Base-by-base conservation (phyloP, 2,113 vertebrate species). In the Ammodramus savannarum region DNA sequence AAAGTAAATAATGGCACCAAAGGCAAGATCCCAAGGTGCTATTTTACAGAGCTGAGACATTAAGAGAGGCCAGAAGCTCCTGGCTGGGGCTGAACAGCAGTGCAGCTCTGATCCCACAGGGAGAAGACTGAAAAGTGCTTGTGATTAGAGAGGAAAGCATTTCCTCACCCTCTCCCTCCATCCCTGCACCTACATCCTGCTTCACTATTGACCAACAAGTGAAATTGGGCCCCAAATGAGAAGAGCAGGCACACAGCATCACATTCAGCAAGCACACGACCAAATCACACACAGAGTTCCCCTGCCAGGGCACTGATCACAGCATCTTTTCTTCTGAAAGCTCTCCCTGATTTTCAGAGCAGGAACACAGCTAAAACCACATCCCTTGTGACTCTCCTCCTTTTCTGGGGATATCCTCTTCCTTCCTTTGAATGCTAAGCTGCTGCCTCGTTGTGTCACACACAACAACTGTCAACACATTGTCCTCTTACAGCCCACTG, bases 361-460 rank as follows among this genome's bases (percentile, higher is more conserved):
- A 81, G 38, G 11, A 46, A 36, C 0, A 3, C 8, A 79, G 52
- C 15, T 36, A 27, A 75, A 67, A 32, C 7, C 2, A 2, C 0
- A 0, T 22, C 22, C 27, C 23, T 38, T 31, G 34, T 6, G 26
- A 73, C n/a, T 43, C n/a, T 34, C 27, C 10, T 41, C 29, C 59
- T 46, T 51, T 62, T 41, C 73, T 63, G 34, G 20, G 15, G 25
- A 49, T 54, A 48, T 8, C 27, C 32, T 77, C 55, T 10, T 57
- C 48, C 22, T n/a, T 58, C 38, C 58, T 34, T 10, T 34, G 6
- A 73, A 66, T 4, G 2, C 13, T 11, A 36, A 73, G 54, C 55
- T 44, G 23, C 39, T 18, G 16, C 29, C 52, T 8, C 0, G 0
- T 31, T 26, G 26, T 36, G 48, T 49, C 1, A 0, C 9, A 38